Evolutionary conservation across 2,113 vertebrate species (phyloP).

Genomic region (Pimephales promelas): DNA sequence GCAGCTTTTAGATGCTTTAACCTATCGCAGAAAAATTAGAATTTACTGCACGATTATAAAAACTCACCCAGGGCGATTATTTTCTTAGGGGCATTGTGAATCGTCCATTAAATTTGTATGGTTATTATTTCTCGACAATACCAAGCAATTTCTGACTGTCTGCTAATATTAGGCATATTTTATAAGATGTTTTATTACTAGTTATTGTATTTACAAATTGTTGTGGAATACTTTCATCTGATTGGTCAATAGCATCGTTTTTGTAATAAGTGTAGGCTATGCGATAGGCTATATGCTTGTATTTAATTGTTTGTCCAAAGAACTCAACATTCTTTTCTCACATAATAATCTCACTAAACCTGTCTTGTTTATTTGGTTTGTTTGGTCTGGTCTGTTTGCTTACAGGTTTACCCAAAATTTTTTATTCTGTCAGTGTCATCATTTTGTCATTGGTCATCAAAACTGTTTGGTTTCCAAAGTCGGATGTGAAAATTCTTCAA

Average conservation of each 20-base stretch:
- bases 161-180: not conserved
- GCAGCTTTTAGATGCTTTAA: slow-evolving; percentile 7
- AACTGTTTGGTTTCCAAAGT: not conserved
- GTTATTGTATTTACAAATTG: not conserved
- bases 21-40: not conserved
- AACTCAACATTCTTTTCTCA: not conserved
- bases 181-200: not conserved
- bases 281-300: too few relatives aligned
- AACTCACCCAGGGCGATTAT: not conserved
- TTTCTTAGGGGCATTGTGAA: not conserved
- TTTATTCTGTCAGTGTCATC: not conserved
- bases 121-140: not conserved
- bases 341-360: not conserved
- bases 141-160: not conserved
- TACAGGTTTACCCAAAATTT: not conserved
- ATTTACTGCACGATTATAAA: not conserved
- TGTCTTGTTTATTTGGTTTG: not conserved
- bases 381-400: not conserved
- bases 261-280: too few relatives aligned
- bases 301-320: too few relatives aligned
- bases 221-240: not conserved
- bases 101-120: not conserved
- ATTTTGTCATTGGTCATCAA: not conserved
- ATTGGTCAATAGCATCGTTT: not conserved
- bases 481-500: not conserved